Base-by-base conservation (phyloP, 2,888 invertebrate genomes). In the Nymphalis polychloros region DNA sequence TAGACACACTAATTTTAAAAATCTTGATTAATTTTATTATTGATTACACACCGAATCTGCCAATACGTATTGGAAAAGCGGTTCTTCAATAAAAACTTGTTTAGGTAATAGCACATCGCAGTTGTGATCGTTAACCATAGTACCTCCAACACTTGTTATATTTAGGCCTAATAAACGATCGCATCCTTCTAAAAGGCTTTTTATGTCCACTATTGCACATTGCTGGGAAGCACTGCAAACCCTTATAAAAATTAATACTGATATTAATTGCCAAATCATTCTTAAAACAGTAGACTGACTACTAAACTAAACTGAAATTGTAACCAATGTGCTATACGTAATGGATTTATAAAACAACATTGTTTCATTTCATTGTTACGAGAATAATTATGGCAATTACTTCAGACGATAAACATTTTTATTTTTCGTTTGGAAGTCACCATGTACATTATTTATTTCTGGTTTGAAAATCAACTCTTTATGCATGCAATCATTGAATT, bases 31-130 rank as follows among this genome's bases (percentile, higher is more conserved):
- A 50, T 50, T 20, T 19, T 19, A 20, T 6, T 23, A 23, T 59
- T 31, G 0, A 59, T 27, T 69, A 74, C 74, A 70, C 82, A 91
- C 92, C 78, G 89, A 82, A 76, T 92, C 90, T 55, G 90, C 89
- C 61, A 84, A 69, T 41, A 77, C 62, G 69, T 85, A 92, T 72
- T 87, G 88, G 72, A 89, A 90, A n/a, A 87, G 73, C 0, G 93
- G 93, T 73, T 93, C 92, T 67, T 92, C 92, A 19, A 82, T 75
- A 71, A 93, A 93, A 5, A 91, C 90, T 82, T 90, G 89, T 72
- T 91, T 92, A 0, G 92, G 92, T 8, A 92, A 78, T 19, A 92
- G 73, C 3, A 90, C 85, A 73, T 92, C 92, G 69, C 93, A 93
- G 67, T 93, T 93, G 72, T 92, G 91, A 55, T 93, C 92, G 66